Conservation (phyloP, 2,888 invertebrate genomes). For the Agriotes lineatus region DNA sequence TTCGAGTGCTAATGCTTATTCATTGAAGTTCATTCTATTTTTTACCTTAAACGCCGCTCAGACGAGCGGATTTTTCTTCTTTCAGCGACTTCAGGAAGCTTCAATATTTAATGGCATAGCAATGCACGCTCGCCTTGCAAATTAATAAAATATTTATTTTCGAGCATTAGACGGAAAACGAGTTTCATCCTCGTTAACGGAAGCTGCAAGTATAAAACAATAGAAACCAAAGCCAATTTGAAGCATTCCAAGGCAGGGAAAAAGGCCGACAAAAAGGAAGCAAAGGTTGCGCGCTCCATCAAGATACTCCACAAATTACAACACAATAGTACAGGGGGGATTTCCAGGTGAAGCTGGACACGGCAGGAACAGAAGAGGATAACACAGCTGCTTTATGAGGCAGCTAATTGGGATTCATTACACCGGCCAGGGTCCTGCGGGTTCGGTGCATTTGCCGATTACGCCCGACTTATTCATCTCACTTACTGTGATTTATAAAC, state of each 20-base stretch:
- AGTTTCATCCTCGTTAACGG: constrained; percentile 11
- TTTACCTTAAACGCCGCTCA: no score
- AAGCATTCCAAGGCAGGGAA: constrained; percentile 12
- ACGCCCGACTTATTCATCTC: constrained; percentile 61
- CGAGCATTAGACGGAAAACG: constrained; percentile 14
- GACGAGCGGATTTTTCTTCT: no score
- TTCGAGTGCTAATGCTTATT: no score
- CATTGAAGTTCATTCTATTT: no score
- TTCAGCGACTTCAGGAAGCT: not conserved
- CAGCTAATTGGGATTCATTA: constrained; percentile 63
- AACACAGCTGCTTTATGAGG: constrained; percentile 57
- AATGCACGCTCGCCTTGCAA: constrained; percentile 2
- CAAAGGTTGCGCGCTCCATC: constrained; percentile 28
- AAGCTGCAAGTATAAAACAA: constrained; percentile 14
- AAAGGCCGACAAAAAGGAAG: constrained; percentile 24
- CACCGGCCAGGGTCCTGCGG: constrained; percentile 58
- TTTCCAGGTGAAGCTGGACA: constrained; percentile 47
- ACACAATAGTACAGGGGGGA: constrained; percentile 37
- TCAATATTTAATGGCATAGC: constrained; percentile 1
- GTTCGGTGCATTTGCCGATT: constrained; percentile 59
- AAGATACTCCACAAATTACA: constrained; percentile 42
- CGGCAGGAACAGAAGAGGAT: constrained; percentile 44
- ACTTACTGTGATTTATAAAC: constrained; percentile 62
- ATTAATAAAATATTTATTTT: constrained; percentile 15
- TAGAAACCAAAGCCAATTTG: constrained; percentile 18